A percentile compares a stretch with the other conserved stretches of the same genome.
These are phyloP conservation scores for Agonum fuliginosum DNA, from an alignment of 2,888 invertebrate species.

Conservation along the genomic window DNA sequence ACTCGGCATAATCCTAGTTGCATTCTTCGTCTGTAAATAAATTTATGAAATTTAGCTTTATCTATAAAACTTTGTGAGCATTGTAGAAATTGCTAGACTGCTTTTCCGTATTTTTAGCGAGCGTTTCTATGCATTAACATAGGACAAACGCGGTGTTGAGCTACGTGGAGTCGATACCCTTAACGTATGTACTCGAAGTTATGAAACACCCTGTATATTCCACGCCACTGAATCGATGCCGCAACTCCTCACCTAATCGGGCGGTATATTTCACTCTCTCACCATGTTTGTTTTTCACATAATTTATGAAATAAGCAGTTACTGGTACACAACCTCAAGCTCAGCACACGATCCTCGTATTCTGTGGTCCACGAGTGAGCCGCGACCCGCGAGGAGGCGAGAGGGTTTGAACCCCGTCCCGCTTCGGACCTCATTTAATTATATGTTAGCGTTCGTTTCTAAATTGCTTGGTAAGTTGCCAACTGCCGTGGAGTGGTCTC, in stretches of 20 bases:
- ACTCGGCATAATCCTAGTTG: too few relatives aligned
- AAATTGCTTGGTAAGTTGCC: constrained; percentile 57
- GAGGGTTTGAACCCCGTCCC: constrained; percentile 13
- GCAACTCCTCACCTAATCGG: constrained; percentile 18
- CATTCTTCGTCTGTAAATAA: too few relatives aligned
- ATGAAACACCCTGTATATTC: too few relatives aligned
- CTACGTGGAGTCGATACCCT: too few relatives aligned
- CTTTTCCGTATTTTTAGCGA: too few relatives aligned
- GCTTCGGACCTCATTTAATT: constrained; percentile 46
- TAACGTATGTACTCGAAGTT: too few relatives aligned
- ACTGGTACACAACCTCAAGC: constrained; percentile 40
- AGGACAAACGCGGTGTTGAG: too few relatives aligned
- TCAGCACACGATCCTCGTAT: background rate
- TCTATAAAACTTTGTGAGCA: too few relatives aligned
- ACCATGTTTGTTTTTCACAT: constrained; percentile 54
- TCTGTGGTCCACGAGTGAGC: background rate
- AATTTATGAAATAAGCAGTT: constrained; percentile 56
- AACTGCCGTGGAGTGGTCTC: constrained; percentile 41
- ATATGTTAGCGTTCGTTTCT: constrained; percentile 52
- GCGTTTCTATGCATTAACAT: too few relatives aligned
- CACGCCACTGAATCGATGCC: background rate
- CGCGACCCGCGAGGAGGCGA: too few relatives aligned
- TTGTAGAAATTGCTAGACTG: too few relatives aligned
- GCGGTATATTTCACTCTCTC: constrained; percentile 30
- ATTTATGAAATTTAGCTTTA: too few relatives aligned